Base-by-base conservation (phyloP, 64 coral and sea anemone species). In the Stylophora pistillata region DNA sequence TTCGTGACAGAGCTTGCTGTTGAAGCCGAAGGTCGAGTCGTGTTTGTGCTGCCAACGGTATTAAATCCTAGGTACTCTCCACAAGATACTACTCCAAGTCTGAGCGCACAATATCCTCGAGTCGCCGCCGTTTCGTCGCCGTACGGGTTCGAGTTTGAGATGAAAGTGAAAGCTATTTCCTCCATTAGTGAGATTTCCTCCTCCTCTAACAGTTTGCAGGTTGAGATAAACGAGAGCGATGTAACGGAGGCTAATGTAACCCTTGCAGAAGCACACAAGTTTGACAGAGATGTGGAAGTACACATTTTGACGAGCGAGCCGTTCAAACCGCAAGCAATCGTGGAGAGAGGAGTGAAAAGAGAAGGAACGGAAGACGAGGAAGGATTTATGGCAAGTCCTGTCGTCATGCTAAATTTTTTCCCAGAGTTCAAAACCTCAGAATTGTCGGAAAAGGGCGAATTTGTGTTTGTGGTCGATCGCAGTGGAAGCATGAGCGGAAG, bases 321-420 rank as follows among this genome's bases (percentile, higher is more conserved):
- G n/a, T 94, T 88, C 77, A 69, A 84, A 10, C 91, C 91, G 13
- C 70, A 91, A 31, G 89, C 87, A 16, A 70, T 92, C 54, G 89
- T 95, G 7, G 96, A 98, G 74, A 87, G 79, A 56, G 96, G 96
- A 25, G 55, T 92, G 18, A 80, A 72, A 66, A 87, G 82, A 21
- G 18, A 75, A 56, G 89, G 54, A 62, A 77, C 30, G 18, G 68
- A 87, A 66, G 77, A 77, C 76, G 73, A 77, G 34, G 73, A 94
- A 27, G 81, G 80, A 17, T 94, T 94, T 65, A 71, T 92, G 79
- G 55, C 86, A 74, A 92, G 82, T 31, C 85, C 93, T 32, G 92
- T 91, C 20, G 92, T 98, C 2, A 98, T 92, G 96, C 77, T 98
- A n/a, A 98, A 91, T 87, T 92, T 98, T 71, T 94, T 92, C 37